Evolutionary conservation across 2,113 vertebrate genomes (phyloP).

Genomic region (Rafetus swinhoei): DNA sequence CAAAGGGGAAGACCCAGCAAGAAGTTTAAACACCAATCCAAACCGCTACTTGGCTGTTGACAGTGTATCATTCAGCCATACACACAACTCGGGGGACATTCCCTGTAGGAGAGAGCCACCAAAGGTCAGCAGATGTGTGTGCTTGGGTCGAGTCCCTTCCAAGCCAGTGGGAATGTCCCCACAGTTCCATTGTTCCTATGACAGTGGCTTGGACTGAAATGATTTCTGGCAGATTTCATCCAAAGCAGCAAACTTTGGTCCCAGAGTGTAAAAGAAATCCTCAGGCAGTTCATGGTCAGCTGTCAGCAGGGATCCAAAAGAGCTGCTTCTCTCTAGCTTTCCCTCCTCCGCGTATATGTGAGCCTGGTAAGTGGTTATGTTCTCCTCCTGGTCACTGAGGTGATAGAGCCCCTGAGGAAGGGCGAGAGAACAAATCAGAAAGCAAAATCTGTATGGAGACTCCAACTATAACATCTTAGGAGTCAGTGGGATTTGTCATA

Average conservation of each 20-base stretch:
- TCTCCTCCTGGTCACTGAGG: neutral
- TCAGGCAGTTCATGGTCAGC: conserved; percentile 29
- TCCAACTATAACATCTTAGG: neutral
- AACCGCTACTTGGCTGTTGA: neutral
- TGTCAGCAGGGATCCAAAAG: conserved; percentile 65
- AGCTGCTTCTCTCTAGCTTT: conserved; percentile 21
- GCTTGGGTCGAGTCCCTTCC: neutral
- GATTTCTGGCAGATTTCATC: conserved; percentile 52
- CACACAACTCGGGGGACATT: neutral
- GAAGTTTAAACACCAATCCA: neutral
- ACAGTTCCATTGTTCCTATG: neutral
- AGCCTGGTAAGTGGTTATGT: conserved; percentile 16
- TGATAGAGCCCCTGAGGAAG: conserved; percentile 68
- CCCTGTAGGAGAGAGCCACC: neutral
- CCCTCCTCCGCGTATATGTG: conserved; percentile 78
- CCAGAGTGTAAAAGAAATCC: conserved; percentile 74
- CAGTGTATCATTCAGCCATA: neutral
- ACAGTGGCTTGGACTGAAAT: neutral
- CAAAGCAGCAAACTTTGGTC: conserved; percentile 70
- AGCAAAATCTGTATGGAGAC: neutral
- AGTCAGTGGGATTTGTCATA: neutral
- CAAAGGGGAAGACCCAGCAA: neutral
- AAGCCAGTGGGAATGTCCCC: neutral
- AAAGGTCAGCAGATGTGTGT: neutral
- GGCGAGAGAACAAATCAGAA: neutral